phyloP scores from a whole-genome alignment of 2,888 invertebrate genomes.

The Stratiomys singularior region DNA sequence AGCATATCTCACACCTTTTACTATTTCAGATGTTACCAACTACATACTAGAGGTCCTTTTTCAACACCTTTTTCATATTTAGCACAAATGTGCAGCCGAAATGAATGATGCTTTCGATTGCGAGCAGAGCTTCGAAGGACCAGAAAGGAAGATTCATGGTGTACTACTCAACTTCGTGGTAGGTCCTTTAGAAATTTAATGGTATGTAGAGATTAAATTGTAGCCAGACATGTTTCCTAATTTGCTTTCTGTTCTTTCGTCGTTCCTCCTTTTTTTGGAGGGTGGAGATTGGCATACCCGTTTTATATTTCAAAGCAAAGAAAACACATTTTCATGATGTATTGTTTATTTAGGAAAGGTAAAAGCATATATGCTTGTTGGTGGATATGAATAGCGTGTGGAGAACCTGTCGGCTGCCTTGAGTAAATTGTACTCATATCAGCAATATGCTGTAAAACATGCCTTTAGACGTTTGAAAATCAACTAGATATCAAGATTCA shows the following conservation, averaged over 20 bases:
- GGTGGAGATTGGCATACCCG: background rate
- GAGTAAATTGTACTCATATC: too few relatives aligned
- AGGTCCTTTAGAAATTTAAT: too few relatives aligned
- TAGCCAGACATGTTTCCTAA: background rate
- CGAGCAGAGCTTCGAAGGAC: background rate
- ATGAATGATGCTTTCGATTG: background rate
- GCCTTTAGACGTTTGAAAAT: too few relatives aligned
- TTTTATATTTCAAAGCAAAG: too few relatives aligned
- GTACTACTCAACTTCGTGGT: too few relatives aligned
- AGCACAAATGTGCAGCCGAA: background rate
- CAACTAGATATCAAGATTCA: too few relatives aligned
- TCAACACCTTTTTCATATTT: conserved; percentile 12
- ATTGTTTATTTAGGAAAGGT: too few relatives aligned
- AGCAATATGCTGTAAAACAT: too few relatives aligned
- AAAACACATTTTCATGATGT: too few relatives aligned
- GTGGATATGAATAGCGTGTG: too few relatives aligned
- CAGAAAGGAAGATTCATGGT: background rate
- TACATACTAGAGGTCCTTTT: background rate
- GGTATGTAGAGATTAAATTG: background rate
- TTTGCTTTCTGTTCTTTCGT: background rate
- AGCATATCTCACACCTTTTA: background rate
- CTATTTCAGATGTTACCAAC: background rate
- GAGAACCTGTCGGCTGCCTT: too few relatives aligned
- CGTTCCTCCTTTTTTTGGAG: background rate
- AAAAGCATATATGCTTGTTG: too few relatives aligned